Conservation (phyloP, 2,797 vertebrate species). For the Arnoldichthys spilopterus region DNA sequence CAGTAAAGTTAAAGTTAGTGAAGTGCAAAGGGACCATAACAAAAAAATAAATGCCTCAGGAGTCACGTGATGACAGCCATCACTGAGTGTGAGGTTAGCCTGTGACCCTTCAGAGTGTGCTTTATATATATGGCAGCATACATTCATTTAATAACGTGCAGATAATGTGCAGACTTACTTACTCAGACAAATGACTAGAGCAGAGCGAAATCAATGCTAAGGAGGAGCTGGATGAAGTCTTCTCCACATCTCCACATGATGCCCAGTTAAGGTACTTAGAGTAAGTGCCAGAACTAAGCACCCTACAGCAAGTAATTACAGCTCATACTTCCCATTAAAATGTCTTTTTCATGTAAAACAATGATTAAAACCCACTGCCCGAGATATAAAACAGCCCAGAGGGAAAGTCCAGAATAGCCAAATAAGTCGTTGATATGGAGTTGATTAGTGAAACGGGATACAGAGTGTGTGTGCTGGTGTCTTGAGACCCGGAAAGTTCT, state of each 20-base stretch:
- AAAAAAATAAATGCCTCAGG: not conserved
- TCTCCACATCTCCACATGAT: not conserved
- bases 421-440: conserved; percentile 23
- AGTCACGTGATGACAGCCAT: not conserved
- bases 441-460: conserved; percentile 25
- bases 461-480: not conserved
- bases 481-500: conserved; percentile 29
- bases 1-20: not conserved
- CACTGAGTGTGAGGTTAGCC: not conserved
- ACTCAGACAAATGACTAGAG: not conserved
- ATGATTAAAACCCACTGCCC: not conserved
- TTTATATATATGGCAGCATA: conserved; percentile 5
- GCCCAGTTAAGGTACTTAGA: not conserved
- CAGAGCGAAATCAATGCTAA: not conserved
- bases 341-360: conserved; percentile 3
- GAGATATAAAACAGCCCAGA: not conserved
- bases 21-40: not conserved
- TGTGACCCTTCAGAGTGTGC: not conserved
- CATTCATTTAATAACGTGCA: not conserved
- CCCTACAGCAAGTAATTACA: not conserved
- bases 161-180: not conserved
- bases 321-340: conserved; percentile 1
- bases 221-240: not conserved
- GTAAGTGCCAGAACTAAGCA: not conserved
- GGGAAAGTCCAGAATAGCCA: not conserved